Evolutionary conservation across 2,113 vertebrate genomes (phyloP), one percentile per base, ranked within the genome.

Genomic region (Synchiropus splendidus): DNA sequence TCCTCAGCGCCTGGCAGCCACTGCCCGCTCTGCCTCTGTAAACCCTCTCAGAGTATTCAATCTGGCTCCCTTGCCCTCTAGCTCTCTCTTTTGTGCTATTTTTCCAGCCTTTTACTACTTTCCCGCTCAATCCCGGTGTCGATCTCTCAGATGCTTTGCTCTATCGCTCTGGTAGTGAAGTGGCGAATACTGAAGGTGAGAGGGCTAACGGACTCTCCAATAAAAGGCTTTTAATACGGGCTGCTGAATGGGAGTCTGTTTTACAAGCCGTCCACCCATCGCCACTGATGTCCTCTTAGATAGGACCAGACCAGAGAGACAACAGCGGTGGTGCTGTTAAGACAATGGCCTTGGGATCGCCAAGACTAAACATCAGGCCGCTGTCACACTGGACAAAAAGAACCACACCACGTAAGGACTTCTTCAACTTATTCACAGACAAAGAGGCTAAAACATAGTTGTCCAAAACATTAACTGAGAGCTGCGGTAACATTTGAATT

Each of bases 1-100:
- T 83, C 70, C 72, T 74, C 58, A 67, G 58, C 43, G 67, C 65
- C 69, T 78, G 77, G 72, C 74, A 79, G 73, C 57, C 68, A 15
- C 73, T 61, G 51, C 48, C 54, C 17, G 21, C 44, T 63, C 55
- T 45, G 30, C 53, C 57, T 60, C 61, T 55, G 65, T 61, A 67
- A 62, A 67, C 49, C 13, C 37, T 57, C 61, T 58, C 51, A 36
- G 53, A 58, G 51, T 54, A 57, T 60, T 75, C 67, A 64, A 18
- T 55, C 61, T 62, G n/a, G n/a, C 58, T 66, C 52, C 47, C 49
- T 71, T 8, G 1, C 63, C 47, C 57, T 51, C 59, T 58, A 45
- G 42, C 53, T 62, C 51, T 74, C 39, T 74, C 65, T 61, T 69
- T 71, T 64, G 58, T 76, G 47, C 57, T 45, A 61, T 49, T 58